Base-by-base conservation (phyloP, 2,113 vertebrate species). In the Hippopotamus amphibius region DNA sequence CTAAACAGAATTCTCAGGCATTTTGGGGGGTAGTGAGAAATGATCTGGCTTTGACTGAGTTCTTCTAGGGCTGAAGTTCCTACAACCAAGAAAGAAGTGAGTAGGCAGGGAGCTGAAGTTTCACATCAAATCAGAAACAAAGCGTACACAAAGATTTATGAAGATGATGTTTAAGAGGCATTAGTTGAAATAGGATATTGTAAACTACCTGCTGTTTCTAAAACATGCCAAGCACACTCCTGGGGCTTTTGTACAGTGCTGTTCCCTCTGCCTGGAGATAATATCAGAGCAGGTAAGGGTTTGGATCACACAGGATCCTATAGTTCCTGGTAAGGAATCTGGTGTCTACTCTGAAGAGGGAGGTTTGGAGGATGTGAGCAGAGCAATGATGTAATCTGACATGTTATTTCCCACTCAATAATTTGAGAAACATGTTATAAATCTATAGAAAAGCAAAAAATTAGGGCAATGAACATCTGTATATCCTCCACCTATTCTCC, bases 401-500 rank as follows among this genome's bases (percentile, higher is more conserved):
- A 61, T 43, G 66, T 74, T 63, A 90, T 48, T 59, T 90, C 43
- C n/a, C 28, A 26, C 22, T 79, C 55, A 59, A n/a, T 86, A 68
- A 71, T 28, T 80, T 80, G 37, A 72, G 28, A 46, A 90, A 19
- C 16, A 81, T 59, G 59, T 37, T 41, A 26, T 68, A 93, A 77
- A 84, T 28, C n/a, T 66, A 85, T n/a, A 71, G 85, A 79, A 93
- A 93, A 80, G 28, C 8, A 79, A 84, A 77, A 69, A 46, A 22
- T 53, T 22, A 63, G 21, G 57, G 53, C n/a, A 85, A 6, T 46
- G 22, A 79, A 46, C 28, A 79, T 85, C 22, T 53, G 30, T 19
- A 33, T 55, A 71, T n/a, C 30, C 21, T 85, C 93, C 7, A 24
- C 10, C 37, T 76, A 16, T 77, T 96, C 26, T 84, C 50, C 7